Evolutionary conservation across 2,888 invertebrate species (phyloP), one percentile per base, ranked within the genome.

Genomic region (Tipula vernalis): DNA sequence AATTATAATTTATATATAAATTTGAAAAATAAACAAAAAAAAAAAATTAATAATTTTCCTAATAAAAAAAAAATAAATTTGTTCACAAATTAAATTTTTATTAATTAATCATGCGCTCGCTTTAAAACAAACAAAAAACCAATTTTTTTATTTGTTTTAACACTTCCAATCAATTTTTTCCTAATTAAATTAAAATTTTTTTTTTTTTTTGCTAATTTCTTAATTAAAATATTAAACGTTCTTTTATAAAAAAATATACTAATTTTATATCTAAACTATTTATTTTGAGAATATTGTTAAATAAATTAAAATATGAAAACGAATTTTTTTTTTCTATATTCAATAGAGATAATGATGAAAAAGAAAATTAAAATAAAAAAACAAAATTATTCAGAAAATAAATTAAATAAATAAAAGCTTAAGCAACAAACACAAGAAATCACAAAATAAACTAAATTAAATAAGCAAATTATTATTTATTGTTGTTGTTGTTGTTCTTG

Each of bases 361-460:
- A 57, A 5, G 2, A 5, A 57, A 57, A 15, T 8, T n/a, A 15
- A 51, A 57, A 36, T 5, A 84, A 36, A 39, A n/a, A 84, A 83
- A 28, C 28, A 28, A 83, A 86, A 10, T 28, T 51, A 51, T 47
- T 86, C 51, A 2, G 39, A 51, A 71, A 71, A 28, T 71, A 71
- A 71, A 71, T 71, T 10, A 28, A 71, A 47, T 47, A 47, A 86
- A 41, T 71, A 28, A 85, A 85, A 86, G 87, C 87, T 85, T 71
- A 87, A 87, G 87, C 87, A 87, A 87, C 86, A 86, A 87, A 87
- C 86, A 85, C 57, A 86, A 36, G 71, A 71, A 71, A 71, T 28
- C 12, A 28, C 2, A 28, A 18, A 71, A 71, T 28, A 71, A 71
- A 71, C 28, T 71, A 28, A 71, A 71, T 71, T 71, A 71, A 71